These are phyloP conservation scores for Lycaon pictus DNA, from an alignment of 2,113 vertebrate genomes.

Conservation along the genomic window DNA sequence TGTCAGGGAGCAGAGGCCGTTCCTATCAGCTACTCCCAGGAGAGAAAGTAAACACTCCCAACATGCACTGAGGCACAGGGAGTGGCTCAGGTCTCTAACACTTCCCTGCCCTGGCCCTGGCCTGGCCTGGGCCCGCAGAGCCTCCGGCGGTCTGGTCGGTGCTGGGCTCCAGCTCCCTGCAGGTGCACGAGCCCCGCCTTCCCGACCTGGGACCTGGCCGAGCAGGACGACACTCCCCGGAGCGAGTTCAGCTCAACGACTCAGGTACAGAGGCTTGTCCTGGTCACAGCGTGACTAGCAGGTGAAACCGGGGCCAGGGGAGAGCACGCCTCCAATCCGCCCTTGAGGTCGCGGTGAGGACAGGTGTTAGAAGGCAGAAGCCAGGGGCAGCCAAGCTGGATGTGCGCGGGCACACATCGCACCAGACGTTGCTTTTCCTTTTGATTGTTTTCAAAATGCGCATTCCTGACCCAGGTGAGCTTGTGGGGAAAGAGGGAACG, in stretches of 20 bases:
- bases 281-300: background rate
- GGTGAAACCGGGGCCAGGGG: background rate
- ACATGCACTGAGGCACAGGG: constrained; percentile 84
- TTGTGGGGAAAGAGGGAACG: background rate
- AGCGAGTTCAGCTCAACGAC: background rate
- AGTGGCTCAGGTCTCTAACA: constrained; percentile 78
- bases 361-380: background rate
- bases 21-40: background rate
- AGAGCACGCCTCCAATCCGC: background rate
- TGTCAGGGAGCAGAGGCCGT: constrained; percentile 62
- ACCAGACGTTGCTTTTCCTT: background rate
- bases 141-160: too few species aligned
- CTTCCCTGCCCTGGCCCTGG: background rate
- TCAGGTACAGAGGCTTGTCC: background rate
- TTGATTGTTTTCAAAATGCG: background rate
- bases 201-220: too few species aligned
- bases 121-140: too few species aligned
- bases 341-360: background rate
- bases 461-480: background rate
- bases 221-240: too few species aligned
- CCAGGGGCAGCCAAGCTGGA: background rate
- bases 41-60: constrained; percentile 82
- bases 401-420: fast-evolving
- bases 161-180: fast-evolving
- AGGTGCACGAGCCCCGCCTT: constrained; percentile 70